These are phyloP conservation scores for Smithornis capensis DNA, from an alignment of 2,113 vertebrate species.

Conservation along the genomic window DNA sequence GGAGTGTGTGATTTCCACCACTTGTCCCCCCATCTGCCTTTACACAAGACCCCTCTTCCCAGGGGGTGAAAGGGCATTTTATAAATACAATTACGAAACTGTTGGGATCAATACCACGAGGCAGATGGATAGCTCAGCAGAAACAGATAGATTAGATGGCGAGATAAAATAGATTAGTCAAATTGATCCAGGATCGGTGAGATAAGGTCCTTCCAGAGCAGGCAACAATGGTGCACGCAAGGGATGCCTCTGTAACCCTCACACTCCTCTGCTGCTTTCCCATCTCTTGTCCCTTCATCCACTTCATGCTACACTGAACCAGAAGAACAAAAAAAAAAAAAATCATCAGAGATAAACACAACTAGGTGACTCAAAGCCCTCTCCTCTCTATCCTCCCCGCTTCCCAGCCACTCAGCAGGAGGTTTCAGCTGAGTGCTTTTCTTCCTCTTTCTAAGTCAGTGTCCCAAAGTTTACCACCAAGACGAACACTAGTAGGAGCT, in stretches of 20 bases:
- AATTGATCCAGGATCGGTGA: background rate
- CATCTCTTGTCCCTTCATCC: background rate
- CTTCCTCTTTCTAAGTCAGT: background rate
- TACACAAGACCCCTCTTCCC: background rate
- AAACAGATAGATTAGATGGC: constrained; percentile 36
- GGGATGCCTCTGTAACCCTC: background rate
- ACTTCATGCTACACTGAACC: constrained; percentile 17
- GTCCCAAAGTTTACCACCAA: constrained; percentile 5
- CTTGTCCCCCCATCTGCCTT: background rate
- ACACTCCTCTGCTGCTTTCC: background rate
- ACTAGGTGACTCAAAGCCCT: background rate
- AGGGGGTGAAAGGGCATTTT: constrained; percentile 44
- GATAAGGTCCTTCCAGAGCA: background rate
- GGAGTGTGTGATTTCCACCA: background rate
- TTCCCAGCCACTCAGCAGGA: background rate
- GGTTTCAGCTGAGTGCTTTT: constrained; percentile 20
- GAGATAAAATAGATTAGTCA: constrained; percentile 49
- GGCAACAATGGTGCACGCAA: background rate
- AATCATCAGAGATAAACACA: background rate
- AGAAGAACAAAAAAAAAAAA: background rate
- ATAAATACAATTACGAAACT: constrained; percentile 49
- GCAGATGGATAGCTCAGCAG: constrained; percentile 29
- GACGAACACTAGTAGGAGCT: background rate
- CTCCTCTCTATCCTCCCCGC: background rate
- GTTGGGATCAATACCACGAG: background rate